phyloP scores from a whole-genome alignment of 2,113 vertebrate genomes.

The Carettochelys insculpta region DNA sequence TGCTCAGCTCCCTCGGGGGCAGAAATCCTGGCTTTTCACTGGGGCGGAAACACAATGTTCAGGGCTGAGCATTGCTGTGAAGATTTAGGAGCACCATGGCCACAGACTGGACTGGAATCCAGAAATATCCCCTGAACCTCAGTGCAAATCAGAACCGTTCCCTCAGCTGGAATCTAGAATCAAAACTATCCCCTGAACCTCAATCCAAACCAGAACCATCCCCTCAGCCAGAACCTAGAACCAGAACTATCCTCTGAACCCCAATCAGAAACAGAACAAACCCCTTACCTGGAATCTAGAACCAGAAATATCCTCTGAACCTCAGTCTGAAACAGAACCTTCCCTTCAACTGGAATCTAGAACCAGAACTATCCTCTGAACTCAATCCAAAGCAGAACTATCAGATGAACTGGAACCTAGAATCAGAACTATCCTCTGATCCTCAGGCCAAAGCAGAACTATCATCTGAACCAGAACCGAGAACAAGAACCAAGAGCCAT shows the following conservation, averaged over 20 bases:
- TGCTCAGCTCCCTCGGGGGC: conserved; percentile 81
- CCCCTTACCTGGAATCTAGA: no score
- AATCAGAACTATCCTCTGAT: no score
- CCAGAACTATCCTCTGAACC: neutral
- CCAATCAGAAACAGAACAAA: neutral
- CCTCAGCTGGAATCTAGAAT: neutral
- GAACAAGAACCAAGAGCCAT: no score
- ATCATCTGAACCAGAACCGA: no score
- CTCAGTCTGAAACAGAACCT: neutral
- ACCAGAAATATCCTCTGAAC: neutral
- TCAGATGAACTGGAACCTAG: no score
- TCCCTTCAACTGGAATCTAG: neutral
- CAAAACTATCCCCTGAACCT: neutral
- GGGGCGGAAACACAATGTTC: conserved; percentile 40
- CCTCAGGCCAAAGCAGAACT: no score
- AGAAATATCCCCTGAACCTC: neutral
- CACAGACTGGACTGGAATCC: neutral
- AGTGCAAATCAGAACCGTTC: neutral
- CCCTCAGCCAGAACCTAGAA: neutral
- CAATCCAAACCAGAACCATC: neutral
- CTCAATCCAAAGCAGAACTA: no score
- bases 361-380: neutral
- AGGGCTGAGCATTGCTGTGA: fast-evolving
- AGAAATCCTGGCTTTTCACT: conserved; percentile 81
- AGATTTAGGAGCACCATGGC: neutral